Evolutionary conservation across 2,797 vertebrate genomes (phyloP).

Genomic region (Chloroceryle inda): DNA sequence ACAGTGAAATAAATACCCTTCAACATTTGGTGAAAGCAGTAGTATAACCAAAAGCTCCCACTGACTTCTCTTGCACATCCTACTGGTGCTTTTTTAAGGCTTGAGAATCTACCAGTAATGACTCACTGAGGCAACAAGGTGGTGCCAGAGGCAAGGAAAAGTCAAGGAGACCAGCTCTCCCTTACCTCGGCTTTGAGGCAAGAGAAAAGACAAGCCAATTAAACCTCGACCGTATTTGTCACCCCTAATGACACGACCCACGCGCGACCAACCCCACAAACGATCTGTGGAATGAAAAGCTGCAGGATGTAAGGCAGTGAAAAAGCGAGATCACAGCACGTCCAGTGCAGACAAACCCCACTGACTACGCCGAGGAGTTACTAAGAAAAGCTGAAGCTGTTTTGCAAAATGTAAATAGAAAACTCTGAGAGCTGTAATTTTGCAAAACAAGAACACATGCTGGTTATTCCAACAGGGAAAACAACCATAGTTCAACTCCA

Average conservation of each 20-base stretch:
- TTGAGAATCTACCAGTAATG: background rate
- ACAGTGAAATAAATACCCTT: background rate
- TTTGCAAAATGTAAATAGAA: conserved; percentile 74
- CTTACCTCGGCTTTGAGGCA: background rate
- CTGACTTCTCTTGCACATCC: background rate
- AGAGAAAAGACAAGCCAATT: background rate
- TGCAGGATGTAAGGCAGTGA: conserved; percentile 28
- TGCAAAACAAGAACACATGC: conserved; percentile 80
- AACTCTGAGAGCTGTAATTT: conserved; percentile 60
- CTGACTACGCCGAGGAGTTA: conserved; percentile 25
- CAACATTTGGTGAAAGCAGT: background rate
- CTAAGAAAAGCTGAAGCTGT: conserved; percentile 62
- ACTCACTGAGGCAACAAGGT: conserved; percentile 45
- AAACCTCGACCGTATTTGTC: background rate
- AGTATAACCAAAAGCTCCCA: background rate
- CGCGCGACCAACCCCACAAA: background rate
- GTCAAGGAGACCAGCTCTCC: background rate
- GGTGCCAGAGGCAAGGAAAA: conserved; percentile 67
- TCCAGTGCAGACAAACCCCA: conserved; percentile 71
- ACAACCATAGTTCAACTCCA: conserved; percentile 75
- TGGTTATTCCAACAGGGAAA: conserved; percentile 75
- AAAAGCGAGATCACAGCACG: conserved; percentile 69
- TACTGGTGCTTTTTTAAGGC: background rate
- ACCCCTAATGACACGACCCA: background rate
- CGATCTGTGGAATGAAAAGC: background rate